These are phyloP conservation scores for Thinocorus orbignyianus DNA, from an alignment of 2,113 vertebrate genomes.

Conservation along the genomic window DNA sequence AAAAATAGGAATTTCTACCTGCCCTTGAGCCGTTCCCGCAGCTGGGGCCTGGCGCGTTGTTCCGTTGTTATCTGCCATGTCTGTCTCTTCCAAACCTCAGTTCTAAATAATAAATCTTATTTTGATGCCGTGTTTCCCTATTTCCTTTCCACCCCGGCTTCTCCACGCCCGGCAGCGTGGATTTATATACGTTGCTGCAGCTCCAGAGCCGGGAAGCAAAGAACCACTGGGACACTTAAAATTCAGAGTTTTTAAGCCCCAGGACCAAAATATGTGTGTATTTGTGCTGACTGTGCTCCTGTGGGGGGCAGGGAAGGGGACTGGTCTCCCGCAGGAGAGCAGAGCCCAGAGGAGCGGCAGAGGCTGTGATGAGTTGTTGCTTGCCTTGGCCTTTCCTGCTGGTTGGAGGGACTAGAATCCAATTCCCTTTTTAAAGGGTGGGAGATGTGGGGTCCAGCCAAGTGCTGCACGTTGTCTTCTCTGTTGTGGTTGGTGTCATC, in stretches of 20 bases:
- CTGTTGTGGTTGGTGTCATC: neutral
- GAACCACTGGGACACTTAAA: neutral
- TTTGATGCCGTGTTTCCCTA: slow-evolving; percentile 37
- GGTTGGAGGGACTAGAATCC: neutral
- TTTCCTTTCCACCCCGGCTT: neutral
- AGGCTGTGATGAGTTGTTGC: neutral
- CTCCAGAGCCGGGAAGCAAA: neutral
- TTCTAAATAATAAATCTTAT: slow-evolving; percentile 64
- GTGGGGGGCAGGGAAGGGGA: neutral
- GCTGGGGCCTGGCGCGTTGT: neutral
- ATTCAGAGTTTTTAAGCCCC: neutral
- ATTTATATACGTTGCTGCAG: neutral
- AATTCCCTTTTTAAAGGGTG: fast-evolving
- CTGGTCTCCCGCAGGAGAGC: neutral
- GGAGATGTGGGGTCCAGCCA: neutral
- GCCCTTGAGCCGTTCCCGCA: neutral
- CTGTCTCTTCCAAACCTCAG: slow-evolving; percentile 31
- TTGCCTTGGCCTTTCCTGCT: neutral
- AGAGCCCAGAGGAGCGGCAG: neutral
- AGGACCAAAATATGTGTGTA: neutral
- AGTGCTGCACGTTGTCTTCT: fast-evolving
- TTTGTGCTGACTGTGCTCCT: neutral
- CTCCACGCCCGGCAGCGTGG: neutral
- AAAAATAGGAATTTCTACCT: neutral
- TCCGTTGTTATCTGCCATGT: slow-evolving; percentile 18